A percentile compares a stretch with the other conserved stretches of the same genome.
These are phyloP conservation scores for Mustela nigripes DNA, from an alignment of 2,113 vertebrate genomes.

Conservation along the genomic window DNA sequence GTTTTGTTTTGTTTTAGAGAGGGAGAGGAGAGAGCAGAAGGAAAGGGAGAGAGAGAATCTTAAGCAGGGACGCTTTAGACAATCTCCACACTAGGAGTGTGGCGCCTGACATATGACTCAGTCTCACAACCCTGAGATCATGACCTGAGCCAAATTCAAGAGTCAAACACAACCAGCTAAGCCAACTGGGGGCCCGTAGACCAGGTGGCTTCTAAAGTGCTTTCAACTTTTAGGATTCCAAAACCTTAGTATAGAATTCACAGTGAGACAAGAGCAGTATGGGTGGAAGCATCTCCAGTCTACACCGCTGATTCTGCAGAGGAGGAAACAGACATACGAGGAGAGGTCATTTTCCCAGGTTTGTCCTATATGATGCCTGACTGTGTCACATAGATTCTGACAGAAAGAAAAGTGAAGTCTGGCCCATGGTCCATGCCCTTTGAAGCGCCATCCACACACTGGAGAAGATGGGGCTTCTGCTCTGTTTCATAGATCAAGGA, in stretches of 20 bases:
- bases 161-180: neutral
- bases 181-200: neutral
- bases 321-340: neutral
- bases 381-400: neutral
- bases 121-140: neutral
- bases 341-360: neutral
- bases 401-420: neutral
- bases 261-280: neutral
- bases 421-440: rapidly evolving
- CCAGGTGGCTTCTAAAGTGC: neutral
- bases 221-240: neutral
- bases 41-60: neutral
- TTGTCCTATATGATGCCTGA: neutral
- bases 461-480: neutral
- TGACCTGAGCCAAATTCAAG: neutral
- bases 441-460: neutral
- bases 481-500: neutral
- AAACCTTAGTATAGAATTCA: neutral
- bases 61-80: neutral
- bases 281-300: neutral
- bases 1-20: neutral
- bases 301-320: neutral
- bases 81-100: neutral
- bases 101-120: neutral
- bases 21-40: neutral